These are phyloP conservation scores for Lipotes vexillifer DNA, from an alignment of 2,113 vertebrate genomes.

Conservation along the genomic window DNA sequence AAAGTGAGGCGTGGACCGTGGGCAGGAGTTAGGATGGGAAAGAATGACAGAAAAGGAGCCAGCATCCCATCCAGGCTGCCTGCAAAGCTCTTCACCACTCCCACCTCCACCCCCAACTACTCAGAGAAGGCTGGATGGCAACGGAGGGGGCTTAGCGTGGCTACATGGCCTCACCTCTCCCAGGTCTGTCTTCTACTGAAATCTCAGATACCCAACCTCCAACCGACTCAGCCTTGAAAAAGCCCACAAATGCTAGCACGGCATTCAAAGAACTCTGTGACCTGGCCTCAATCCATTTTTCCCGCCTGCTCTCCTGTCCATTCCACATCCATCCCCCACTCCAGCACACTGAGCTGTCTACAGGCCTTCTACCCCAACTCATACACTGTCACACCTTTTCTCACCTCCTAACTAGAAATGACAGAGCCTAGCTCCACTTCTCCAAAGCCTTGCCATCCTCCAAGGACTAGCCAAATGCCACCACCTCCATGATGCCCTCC, in stretches of 20 bases:
- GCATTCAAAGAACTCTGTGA: neutral
- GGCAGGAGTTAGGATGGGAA: neutral
- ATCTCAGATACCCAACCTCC: neutral
- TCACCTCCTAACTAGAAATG: neutral
- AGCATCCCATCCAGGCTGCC: neutral
- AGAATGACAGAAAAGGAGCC: neutral
- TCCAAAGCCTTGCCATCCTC: neutral
- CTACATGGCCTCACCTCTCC: neutral
- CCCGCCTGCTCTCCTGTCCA: neutral
- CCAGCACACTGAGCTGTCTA: too few species aligned
- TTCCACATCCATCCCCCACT: neutral
- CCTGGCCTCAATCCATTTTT: neutral
- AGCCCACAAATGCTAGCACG: neutral
- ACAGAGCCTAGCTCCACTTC: neutral
- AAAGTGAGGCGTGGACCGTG: rapidly evolving
- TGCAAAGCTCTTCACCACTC: neutral
- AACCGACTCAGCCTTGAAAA: neutral
- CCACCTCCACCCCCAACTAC: neutral
- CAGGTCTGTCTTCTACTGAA: neutral
- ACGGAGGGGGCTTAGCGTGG: neutral
- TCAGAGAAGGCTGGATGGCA: neutral
- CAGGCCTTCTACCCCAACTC: neutral
- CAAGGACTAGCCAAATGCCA: neutral
- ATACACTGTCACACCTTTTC: neutral
- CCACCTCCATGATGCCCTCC: neutral